Evolutionary conservation across 2,113 vertebrate genomes (phyloP).

Genomic region (Odocoileus hemionus): DNA sequence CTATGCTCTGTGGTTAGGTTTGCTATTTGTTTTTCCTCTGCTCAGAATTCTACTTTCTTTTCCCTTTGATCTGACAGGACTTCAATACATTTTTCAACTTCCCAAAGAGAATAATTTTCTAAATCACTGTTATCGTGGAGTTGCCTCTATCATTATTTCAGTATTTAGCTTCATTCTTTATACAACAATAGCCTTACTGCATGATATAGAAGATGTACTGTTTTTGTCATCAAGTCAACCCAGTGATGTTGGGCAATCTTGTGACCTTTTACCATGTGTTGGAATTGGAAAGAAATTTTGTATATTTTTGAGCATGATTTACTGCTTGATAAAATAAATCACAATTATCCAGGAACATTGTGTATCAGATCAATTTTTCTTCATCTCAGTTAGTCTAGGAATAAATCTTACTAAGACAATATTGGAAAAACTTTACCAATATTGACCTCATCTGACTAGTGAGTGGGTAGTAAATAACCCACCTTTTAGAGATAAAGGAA

Average conservation of each 20-base stretch:
- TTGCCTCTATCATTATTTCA: background rate
- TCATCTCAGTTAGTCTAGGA: background rate
- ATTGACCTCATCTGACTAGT: background rate
- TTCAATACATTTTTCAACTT: background rate
- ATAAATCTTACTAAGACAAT: background rate
- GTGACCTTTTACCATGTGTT: background rate
- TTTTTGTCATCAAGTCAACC: background rate
- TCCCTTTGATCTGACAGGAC: background rate
- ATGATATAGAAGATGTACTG: background rate
- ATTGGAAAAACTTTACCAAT: background rate
- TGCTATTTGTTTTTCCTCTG: background rate
- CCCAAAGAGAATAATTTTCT: background rate
- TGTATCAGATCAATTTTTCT: background rate
- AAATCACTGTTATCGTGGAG: background rate
- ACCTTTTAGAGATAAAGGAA: slow-evolving; percentile 4
- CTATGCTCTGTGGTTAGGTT: background rate
- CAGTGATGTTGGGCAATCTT: background rate
- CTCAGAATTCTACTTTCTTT: background rate
- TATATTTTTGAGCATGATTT: background rate
- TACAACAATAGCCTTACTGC: background rate
- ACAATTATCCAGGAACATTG: background rate
- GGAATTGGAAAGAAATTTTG: background rate
- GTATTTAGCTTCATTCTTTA: background rate
- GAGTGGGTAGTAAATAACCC: background rate
- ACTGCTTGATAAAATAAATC: background rate